A percentile compares a stretch with the other conserved stretches of the same genome.
Evolutionary conservation across 2,888 invertebrate species (phyloP).

Genomic region (Tethea ocularis): DNA sequence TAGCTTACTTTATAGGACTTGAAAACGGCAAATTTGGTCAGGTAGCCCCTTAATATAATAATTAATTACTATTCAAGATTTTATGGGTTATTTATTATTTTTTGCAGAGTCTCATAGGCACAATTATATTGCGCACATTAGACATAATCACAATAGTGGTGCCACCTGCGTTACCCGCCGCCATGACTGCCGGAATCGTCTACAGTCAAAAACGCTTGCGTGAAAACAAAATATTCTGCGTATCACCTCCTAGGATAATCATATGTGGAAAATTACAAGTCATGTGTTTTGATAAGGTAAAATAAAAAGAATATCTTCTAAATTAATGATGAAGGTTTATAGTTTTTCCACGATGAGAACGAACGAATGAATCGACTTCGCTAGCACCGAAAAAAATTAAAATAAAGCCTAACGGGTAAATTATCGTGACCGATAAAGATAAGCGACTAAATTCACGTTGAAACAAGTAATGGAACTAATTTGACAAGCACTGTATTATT

Average conservation of each 20-base stretch:
- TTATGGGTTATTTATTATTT: neutral
- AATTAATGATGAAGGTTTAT: too few species aligned
- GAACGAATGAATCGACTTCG: too few species aligned
- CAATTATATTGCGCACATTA: conserved; percentile 90
- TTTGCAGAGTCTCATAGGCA: conserved; percentile 77
- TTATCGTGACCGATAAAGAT: too few species aligned
- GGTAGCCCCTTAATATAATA: too few species aligned
- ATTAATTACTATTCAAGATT: neutral
- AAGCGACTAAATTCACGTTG: too few species aligned
- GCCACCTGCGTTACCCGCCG: conserved; percentile 95
- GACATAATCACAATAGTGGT: conserved; percentile 97
- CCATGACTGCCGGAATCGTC: conserved; percentile 92
- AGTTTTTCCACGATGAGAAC: too few species aligned
- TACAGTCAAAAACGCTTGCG: conserved; percentile 89
- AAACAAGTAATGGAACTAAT: too few species aligned
- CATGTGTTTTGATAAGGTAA: conserved; percentile 95
- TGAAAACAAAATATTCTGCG: conserved; percentile 88
- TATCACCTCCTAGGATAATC: conserved; percentile 90
- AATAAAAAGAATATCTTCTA: neutral
- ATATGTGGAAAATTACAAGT: conserved; percentile 91
- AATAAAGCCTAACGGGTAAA: too few species aligned
- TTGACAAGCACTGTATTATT: too few species aligned
- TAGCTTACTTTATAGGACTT: too few species aligned
- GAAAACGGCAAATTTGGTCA: too few species aligned
- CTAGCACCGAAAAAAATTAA: too few species aligned